Evolutionary conservation across 2,113 vertebrate species (phyloP).

Genomic region (Coregonus clupeaformis): DNA sequence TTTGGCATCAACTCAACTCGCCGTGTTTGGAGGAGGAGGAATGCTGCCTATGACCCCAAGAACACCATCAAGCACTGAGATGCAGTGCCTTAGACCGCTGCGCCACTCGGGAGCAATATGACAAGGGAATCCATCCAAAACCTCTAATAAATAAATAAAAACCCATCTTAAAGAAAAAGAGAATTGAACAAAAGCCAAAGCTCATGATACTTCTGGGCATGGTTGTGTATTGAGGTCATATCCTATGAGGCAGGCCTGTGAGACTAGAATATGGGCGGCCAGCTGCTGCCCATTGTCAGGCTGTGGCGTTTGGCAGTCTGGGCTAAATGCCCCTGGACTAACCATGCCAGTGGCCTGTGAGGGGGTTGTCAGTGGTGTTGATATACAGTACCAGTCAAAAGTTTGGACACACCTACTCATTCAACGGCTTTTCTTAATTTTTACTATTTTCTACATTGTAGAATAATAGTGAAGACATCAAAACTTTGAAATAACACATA

Average conservation of each 20-base stretch:
- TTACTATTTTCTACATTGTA: too few species aligned
- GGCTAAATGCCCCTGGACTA: slow-evolving; percentile 3
- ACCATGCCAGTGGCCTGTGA: not conserved
- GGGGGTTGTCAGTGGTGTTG: not conserved
- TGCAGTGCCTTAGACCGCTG: too few species aligned
- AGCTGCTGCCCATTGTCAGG: slow-evolving; percentile 10
- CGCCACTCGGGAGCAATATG: too few species aligned
- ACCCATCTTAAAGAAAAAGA: not conserved
- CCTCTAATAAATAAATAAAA: not conserved
- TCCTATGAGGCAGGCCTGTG: slow-evolving; percentile 8
- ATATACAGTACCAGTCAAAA: too few species aligned
- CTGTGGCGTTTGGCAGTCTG: slow-evolving; percentile 1
- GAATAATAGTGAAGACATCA: too few species aligned
- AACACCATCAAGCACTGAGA: too few species aligned
- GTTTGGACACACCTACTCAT: too few species aligned
- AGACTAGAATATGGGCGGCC: slow-evolving; percentile 5
- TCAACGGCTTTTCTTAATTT: too few species aligned
- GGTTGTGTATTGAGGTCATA: slow-evolving; percentile 8
- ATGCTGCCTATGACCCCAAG: too few species aligned
- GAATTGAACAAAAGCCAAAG: not conserved
- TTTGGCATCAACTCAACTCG: too few species aligned
- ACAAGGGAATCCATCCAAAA: not conserved
- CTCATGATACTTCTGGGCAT: not conserved
- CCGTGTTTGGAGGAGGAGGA: too few species aligned
- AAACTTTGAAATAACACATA: too few species aligned